phyloP scores from a whole-genome alignment of 2,113 vertebrate genomes.

The Lamprologus callipterus region DNA sequence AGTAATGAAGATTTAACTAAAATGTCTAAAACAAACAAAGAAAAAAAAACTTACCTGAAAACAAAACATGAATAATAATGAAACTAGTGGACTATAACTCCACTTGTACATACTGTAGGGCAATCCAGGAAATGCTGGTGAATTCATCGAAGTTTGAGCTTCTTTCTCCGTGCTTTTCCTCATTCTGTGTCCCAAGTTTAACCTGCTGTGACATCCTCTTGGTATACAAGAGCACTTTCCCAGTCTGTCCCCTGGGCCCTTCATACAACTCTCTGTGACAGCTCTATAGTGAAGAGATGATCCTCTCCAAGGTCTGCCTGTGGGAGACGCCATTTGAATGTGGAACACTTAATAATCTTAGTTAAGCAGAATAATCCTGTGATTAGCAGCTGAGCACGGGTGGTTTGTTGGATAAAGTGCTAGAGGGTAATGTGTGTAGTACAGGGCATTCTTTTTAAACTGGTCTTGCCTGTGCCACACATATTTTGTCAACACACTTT shows the following conservation, averaged over 20 bases:
- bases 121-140: neutral
- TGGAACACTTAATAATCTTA: conserved; percentile 64
- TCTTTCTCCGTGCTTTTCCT: neutral
- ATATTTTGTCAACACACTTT: neutral
- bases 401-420: neutral
- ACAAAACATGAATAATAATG: neutral
- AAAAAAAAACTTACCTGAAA: neutral
- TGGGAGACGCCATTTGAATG: conserved; percentile 48
- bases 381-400: conserved; percentile 51
- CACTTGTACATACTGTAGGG: neutral
- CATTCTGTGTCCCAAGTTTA: neutral
- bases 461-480: neutral
- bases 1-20: neutral
- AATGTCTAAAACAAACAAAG: neutral
- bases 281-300: conserved; percentile 24
- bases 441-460: neutral
- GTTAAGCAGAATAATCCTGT: conserved; percentile 59
- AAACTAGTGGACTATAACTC: neutral
- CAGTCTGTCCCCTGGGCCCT: neutral
- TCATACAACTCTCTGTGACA: neutral
- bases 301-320: conserved; percentile 38
- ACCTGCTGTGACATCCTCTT: conserved; percentile 19
- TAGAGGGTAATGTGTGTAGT: neutral
- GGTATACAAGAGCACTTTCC: neutral
- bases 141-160: neutral